A percentile compares a stretch with the other conserved stretches of the same genome.
Conservation (phyloP, 2,888 invertebrate genomes). For the Heliconius ismenius region DNA sequence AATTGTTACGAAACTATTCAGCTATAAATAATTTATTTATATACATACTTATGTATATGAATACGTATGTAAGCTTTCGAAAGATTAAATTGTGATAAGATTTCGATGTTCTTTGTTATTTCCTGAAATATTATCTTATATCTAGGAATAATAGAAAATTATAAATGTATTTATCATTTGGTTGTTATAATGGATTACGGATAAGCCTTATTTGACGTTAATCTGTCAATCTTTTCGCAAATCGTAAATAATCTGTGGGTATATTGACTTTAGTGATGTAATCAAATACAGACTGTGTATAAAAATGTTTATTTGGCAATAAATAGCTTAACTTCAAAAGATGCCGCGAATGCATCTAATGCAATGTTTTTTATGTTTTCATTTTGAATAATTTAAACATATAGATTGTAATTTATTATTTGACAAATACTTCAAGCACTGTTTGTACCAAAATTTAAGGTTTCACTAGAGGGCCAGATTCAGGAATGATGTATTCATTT, state of each 20-base stretch:
- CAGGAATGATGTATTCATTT: neutral
- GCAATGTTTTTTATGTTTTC: neutral
- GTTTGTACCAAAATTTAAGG: neutral
- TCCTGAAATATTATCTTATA: slow-evolving; percentile 16
- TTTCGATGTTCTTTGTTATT: neutral
- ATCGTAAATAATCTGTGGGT: slow-evolving; percentile 10
- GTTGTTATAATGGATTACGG: slow-evolving; percentile 17
- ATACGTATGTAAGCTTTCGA: neutral
- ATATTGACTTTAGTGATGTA: neutral
- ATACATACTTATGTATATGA: no score
- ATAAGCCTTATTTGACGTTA: slow-evolving; percentile 50
- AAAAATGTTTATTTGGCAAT: slow-evolving; percentile 14
- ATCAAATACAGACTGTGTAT: neutral
- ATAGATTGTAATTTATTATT: neutral
- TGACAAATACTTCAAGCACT: neutral
- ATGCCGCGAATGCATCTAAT: neutral
- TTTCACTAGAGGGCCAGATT: neutral
- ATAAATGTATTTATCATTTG: neutral
- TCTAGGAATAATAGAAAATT: slow-evolving; percentile 4
- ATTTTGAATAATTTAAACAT: neutral
- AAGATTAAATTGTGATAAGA: slow-evolving; percentile 4
- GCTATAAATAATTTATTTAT: neutral
- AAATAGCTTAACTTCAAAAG: slow-evolving; percentile 3
- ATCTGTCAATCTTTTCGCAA: slow-evolving; percentile 18
- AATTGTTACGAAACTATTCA: neutral